Evolutionary conservation across 2,797 vertebrate species (phyloP).

Genomic region (Trachurus trachurus): DNA sequence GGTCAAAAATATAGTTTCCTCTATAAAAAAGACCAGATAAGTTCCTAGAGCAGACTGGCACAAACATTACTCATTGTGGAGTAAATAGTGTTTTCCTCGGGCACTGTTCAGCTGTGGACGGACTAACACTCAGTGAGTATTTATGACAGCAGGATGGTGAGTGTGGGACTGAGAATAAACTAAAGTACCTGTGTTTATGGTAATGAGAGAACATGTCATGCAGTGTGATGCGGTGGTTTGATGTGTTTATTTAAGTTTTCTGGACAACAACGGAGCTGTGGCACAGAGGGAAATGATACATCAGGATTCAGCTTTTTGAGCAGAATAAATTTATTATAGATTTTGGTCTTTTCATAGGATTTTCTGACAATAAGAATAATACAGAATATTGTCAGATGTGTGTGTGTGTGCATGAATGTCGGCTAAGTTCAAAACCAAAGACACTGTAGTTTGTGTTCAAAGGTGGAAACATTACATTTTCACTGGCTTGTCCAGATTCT

Average conservation of each 20-base stretch:
- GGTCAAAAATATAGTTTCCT: background rate
- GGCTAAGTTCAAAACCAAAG: background rate
- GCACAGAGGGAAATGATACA: background rate
- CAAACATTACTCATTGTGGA: background rate
- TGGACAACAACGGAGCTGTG: background rate
- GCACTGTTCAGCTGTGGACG: background rate
- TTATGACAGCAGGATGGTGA: background rate
- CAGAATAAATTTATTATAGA: background rate
- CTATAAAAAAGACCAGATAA: background rate
- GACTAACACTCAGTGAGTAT: conserved; percentile 2
- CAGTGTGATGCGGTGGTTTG: background rate
- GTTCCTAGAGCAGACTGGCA: background rate
- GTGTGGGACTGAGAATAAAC: background rate
- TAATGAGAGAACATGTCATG: conserved; percentile 1
- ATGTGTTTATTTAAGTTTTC: conserved; percentile 7
- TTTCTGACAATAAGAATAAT: background rate
- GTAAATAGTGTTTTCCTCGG: background rate
- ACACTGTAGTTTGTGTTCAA: background rate
- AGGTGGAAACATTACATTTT: background rate
- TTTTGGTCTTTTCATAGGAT: background rate
- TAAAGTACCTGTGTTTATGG: background rate
- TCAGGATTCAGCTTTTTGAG: background rate
- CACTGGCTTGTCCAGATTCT: background rate
- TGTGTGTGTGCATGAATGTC: background rate
- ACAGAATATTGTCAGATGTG: background rate